Conservation (phyloP, 2,113 vertebrate genomes). For the Xiphophorus hellerii region DNA sequence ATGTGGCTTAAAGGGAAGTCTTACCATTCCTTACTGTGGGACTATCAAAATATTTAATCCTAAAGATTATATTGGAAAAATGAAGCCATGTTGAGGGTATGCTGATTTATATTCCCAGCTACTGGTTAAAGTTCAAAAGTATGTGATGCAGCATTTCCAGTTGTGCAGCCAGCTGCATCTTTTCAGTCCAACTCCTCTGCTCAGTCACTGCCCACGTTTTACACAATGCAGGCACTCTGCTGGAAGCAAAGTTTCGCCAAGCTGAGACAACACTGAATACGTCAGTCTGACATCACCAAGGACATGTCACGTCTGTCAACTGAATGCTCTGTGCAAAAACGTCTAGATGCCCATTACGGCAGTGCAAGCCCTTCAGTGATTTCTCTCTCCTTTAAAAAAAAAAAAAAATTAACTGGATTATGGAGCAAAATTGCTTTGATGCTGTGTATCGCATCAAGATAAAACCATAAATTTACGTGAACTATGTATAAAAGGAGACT, state of each 20-base stretch:
- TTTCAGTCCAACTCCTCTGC: background rate
- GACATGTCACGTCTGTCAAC: background rate
- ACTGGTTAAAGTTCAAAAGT: background rate
- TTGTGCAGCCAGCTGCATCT: background rate
- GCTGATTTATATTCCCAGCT: background rate
- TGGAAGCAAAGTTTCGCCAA: background rate
- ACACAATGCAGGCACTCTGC: background rate
- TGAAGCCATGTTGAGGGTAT: background rate
- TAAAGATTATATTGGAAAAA: background rate
- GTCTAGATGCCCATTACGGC: background rate
- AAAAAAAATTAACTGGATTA: background rate
- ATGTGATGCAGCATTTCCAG: background rate
- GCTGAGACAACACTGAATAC: background rate
- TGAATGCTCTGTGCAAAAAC: background rate
- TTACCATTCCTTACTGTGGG: background rate
- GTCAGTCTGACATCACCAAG: constrained; percentile 3
- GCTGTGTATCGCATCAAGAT: background rate
- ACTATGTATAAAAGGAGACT: too few relatives aligned
- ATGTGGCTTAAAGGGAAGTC: background rate
- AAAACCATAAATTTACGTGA: background rate
- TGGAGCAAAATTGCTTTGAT: background rate
- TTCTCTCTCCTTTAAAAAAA: background rate
- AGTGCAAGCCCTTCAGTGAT: too few relatives aligned
- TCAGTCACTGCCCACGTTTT: background rate
- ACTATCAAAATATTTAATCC: background rate